phyloP scores from a whole-genome alignment of 2,113 vertebrate genomes.

The Cynopterus brachyotis region DNA sequence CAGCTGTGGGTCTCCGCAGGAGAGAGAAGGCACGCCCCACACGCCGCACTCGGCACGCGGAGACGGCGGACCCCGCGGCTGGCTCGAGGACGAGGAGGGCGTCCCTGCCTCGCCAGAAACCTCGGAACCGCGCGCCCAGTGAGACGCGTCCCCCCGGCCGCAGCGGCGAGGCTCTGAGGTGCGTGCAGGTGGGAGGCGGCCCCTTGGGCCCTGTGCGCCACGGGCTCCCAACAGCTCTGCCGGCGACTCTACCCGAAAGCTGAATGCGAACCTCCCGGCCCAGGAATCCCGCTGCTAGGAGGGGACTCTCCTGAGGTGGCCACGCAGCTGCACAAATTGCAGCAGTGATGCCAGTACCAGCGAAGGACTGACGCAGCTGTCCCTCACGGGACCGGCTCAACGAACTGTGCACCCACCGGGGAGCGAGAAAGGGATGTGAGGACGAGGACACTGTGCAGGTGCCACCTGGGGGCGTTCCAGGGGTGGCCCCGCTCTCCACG shows the following conservation, averaged over 20 bases:
- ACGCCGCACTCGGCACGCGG: not conserved
- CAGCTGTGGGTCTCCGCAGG: not conserved
- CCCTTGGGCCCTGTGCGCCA: not conserved
- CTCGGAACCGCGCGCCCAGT: not conserved
- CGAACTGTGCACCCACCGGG: accelerated
- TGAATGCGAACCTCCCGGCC: not conserved
- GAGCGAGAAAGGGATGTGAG: not conserved
- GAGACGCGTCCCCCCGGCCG: not conserved
- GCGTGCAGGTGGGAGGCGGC: accelerated
- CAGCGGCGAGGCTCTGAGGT: not conserved
- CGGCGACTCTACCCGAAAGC: not conserved
- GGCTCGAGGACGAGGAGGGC: not conserved
- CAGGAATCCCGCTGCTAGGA: not conserved
- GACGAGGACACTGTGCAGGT: accelerated
- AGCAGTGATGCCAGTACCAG: no score
- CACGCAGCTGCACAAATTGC: not conserved
- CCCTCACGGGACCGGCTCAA: not conserved
- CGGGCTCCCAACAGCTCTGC: not conserved
- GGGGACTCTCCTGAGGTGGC: not conserved
- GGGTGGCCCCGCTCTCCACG: not conserved
- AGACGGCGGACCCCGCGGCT: not conserved
- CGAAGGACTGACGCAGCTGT: no score
- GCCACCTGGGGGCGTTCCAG: not conserved
- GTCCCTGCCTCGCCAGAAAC: not conserved
- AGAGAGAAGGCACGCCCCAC: no score